phyloP scores from a whole-genome alignment of 1,140 invertebrate genomes.

The Ceratosolen fusciceps region DNA sequence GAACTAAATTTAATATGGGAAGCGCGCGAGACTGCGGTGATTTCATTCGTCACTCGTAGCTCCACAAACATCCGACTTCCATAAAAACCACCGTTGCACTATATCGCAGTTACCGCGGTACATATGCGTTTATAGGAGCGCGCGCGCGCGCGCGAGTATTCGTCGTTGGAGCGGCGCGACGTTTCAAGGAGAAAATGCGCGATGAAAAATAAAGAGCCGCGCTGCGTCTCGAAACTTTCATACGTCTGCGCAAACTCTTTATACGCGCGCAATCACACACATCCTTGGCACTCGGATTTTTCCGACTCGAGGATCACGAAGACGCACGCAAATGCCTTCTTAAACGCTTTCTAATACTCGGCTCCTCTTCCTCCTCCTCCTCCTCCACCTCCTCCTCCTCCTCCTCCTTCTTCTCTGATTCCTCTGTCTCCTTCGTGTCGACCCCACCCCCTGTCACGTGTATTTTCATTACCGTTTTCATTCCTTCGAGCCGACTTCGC shows the following conservation, averaged over 20 bases:
- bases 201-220: not conserved
- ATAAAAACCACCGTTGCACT: slow-evolving; percentile 38
- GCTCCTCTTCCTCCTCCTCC: too few species aligned
- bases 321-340: not conserved
- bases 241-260: not conserved
- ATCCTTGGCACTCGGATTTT: not conserved
- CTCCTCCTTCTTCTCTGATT: too few species aligned
- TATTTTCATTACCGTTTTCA: too few species aligned
- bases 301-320: not conserved
- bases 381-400: too few species aligned
- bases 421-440: too few species aligned
- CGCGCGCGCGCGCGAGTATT: not conserved
- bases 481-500: too few species aligned
- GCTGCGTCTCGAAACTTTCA: not conserved
- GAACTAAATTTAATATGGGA: slow-evolving; percentile 45
- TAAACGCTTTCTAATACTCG: too few species aligned
- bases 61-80: slow-evolving; percentile 45
- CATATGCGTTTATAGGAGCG: not conserved
- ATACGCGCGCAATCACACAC: not conserved
- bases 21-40: slow-evolving; percentile 13
- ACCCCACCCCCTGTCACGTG: too few species aligned
- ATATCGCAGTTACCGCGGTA: not conserved
- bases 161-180: not conserved
- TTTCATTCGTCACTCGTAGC: slow-evolving; percentile 28
- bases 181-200: not conserved